phyloP scores from a whole-genome alignment of 1,140 invertebrate genomes.

The Scaptomyza hsui region DNA sequence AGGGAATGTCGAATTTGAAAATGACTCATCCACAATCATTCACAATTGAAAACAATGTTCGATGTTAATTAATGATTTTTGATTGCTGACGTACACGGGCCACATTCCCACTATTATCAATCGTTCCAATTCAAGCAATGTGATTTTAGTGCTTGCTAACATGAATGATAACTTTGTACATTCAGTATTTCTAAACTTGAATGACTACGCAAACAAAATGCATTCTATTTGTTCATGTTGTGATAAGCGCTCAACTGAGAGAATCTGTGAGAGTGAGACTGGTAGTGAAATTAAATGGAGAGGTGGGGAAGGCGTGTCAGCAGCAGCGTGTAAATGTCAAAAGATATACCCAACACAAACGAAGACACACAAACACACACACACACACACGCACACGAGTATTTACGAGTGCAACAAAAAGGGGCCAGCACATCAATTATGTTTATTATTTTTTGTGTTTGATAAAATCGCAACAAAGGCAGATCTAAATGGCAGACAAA shows the following conservation, averaged over 20 bases:
- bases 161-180: constrained; percentile 43
- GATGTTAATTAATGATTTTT: constrained; percentile 64
- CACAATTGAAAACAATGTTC: constrained; percentile 24
- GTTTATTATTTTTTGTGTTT: constrained; percentile 67
- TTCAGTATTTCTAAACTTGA: constrained; percentile 33
- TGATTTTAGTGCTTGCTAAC: constrained; percentile 23
- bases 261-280: not conserved
- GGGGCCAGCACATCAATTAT: constrained; percentile 77
- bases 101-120: constrained; percentile 41
- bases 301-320: constrained; percentile 19
- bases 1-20: constrained; percentile 40
- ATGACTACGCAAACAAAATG: constrained; percentile 33
- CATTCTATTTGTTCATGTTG: constrained; percentile 36
- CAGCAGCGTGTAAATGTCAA: constrained; percentile 73
- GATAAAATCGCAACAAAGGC: constrained; percentile 69
- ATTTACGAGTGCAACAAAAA: constrained; percentile 42
- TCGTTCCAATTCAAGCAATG: constrained; percentile 33
- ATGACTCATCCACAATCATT: constrained; percentile 50
- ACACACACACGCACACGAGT: constrained; percentile 24
- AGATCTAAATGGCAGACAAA: constrained; percentile 13
- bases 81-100: constrained; percentile 55
- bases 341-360: constrained; percentile 41
- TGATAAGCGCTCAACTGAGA: constrained; percentile 53
- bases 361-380: constrained; percentile 23
- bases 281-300: constrained; percentile 4